Evolutionary conservation across 2,113 vertebrate species (phyloP), one percentile per base, ranked within the genome.

Genomic region (Microcebus ravelobensis): DNA sequence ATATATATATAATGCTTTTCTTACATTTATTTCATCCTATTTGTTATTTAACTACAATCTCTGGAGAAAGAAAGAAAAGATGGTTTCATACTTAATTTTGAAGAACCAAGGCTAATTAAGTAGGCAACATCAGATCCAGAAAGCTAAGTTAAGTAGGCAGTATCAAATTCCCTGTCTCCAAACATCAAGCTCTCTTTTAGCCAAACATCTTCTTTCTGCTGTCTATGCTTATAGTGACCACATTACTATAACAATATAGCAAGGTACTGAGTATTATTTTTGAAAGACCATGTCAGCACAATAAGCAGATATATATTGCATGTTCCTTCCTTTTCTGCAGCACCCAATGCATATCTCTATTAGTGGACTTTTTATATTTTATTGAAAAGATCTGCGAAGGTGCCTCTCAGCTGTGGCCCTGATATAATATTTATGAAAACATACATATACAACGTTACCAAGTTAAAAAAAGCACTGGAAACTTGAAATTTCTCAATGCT

Each of bases 341-440:
- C 29, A 77, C 57, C 63, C 20, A 86, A 39, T 52, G 42, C 25
- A 34, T 92, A 71, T 80, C 50, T 96, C 87, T 96, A 92, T 36
- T 95, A 95, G 93, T 83, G 48, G 68, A 50, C 42, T 45, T 87
- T 61, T 21, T 92, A 77, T 91, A 89, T 93, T 95, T 95, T 96
- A 94, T 94, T 96, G 70, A 96, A 96, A 92, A 96, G 70, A 92
- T 65, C 45, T 0, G 5, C 52, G 70, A 92, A 76, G 15, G 48
- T 48, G 2, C n/a, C 25, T 96, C 55, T 96, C 87, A 52, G 65
- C 77, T 83, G 23, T 39, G 63, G 90, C 39, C 50, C 59, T 94
- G 68, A 94, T 87, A 70, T 63, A 92, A 92, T 93, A 96, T 96
- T 94, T 97, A 88, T 96, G 95, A 94, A 96, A 88, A 96, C 4